Evolutionary conservation across 2,888 invertebrate genomes (phyloP).

Genomic region (Candidula unifasciata): DNA sequence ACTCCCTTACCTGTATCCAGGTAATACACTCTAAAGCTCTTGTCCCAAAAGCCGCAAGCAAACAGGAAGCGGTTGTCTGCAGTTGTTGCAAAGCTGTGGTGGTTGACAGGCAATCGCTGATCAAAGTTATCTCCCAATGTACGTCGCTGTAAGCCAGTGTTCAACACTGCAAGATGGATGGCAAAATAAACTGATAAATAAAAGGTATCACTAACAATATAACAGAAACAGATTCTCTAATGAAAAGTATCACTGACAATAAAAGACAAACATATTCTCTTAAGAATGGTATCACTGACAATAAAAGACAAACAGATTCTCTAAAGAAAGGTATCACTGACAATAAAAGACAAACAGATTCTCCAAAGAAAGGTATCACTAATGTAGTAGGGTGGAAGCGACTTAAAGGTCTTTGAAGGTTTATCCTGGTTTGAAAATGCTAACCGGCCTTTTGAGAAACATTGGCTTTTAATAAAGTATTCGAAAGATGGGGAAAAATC

Average conservation of each 20-base stretch:
- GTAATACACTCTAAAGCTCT: constrained; percentile 97
- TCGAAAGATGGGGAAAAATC: no score
- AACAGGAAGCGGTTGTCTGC: constrained; percentile 97
- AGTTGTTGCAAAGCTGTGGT: constrained; percentile 97
- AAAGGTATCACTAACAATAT: background rate
- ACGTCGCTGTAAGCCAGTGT: constrained; percentile 81
- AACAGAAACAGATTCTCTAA: no score
- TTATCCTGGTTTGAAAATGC: no score
- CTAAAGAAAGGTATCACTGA: no score
- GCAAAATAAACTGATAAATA: background rate
- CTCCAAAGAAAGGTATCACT: no score
- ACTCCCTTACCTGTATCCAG: constrained; percentile 93
- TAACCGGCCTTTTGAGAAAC: no score
- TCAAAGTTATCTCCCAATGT: constrained; percentile 99
- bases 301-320: constrained; percentile 13
- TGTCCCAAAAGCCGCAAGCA: constrained; percentile 99
- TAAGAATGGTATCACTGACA: background rate
- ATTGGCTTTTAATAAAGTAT: no score
- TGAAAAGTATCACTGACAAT: background rate
- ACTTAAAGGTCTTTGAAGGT: no score
- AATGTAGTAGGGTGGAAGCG: no score
- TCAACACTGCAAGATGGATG: constrained; percentile 62
- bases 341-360: no score
- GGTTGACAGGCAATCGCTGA: constrained; percentile 93
- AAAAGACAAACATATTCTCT: no score